A percentile compares a stretch with the other conserved stretches of the same genome.
Conservation (phyloP, 2,797 vertebrate genomes). For the Phoxinus dragarum region DNA sequence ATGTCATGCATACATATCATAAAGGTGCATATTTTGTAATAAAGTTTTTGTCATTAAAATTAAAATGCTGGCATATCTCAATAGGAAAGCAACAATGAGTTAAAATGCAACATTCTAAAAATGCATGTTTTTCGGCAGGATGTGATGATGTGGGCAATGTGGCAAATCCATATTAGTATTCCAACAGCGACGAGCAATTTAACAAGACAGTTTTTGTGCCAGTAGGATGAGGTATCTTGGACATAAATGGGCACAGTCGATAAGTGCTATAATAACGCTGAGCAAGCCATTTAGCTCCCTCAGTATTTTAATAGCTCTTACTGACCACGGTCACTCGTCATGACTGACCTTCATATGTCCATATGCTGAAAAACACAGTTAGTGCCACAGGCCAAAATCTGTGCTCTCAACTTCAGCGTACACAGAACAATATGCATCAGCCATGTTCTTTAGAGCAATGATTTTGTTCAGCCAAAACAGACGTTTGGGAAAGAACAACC, state of each 20-base stretch:
- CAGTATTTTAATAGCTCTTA: constrained; percentile 45
- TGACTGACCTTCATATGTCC: constrained; percentile 43
- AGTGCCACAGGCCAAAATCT: constrained; percentile 29
- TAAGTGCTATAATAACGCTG: constrained; percentile 51
- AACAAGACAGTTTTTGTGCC: constrained; percentile 20
- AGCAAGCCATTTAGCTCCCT: constrained; percentile 41
- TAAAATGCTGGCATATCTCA: not conserved
- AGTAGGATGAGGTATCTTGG: constrained; percentile 26
- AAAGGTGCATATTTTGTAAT: not conserved
- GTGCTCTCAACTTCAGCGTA: not conserved
- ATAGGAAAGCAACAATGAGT: not conserved
- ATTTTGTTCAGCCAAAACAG: not conserved
- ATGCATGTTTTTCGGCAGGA: not conserved
- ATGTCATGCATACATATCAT: not conserved
- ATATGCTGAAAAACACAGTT: constrained; percentile 2
- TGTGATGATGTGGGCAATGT: constrained; percentile 1
- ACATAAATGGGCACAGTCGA: constrained; percentile 33
- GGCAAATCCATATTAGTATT: constrained; percentile 36
- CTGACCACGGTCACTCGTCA: constrained; percentile 43
- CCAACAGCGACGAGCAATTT: constrained; percentile 12
- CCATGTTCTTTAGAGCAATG: not conserved
- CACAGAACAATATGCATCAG: too few relatives aligned
- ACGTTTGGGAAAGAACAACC: not conserved
- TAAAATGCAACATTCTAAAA: not conserved
- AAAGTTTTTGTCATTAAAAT: not conserved